Evolutionary conservation across 2,888 invertebrate species (phyloP), one percentile per base, ranked within the genome.

Genomic region (Diarsia brunnea): DNA sequence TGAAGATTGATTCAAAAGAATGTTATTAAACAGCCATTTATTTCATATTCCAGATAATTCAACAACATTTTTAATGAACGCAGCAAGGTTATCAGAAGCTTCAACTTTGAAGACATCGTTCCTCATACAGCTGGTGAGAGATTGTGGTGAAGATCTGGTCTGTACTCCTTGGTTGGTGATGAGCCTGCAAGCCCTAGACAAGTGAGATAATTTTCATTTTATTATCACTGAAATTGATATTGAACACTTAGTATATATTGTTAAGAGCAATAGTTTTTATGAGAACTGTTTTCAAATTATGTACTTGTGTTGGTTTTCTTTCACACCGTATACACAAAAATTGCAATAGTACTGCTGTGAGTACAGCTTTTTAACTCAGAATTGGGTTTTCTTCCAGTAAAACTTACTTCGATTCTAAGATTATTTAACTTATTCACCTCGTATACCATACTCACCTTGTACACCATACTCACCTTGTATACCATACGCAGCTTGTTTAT

Each of bases 71-170:
- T 81, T 89, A 19, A 58, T 67, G 21, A 84, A 90, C 21, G 89
- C 90, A 27, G 95, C 93, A 21, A 92, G 96, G 43, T 70, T 92
- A 7, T 95, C 94, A 0, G 94, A 94, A 43, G 91, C 93, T 10
- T 95, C 95, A 0, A 84, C 81, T 2, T 81, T 94, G 38, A 90
- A 91, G 45, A 90, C 94, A 4, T 90, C 92, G 1, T 94, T 94
- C 45, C 89, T 93, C 0, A 94, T 96, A 14, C 95, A 95, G 65
- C 80, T 96, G 63, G 94, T 96, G 0, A 93, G 95, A 63, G 97
- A 96, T 73, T 97, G 97, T 85, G 97, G 97, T 0, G 91, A 93
- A 43, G 97, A 97, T 78, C 89, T 95, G 16, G 92, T 70, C 97
- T 97, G 87, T 82, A 94, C 92, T 14, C 97, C 97, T 1, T 94